Evolutionary conservation across 2,797 vertebrate species (phyloP).

Genomic region (Eidolon dupreanum): DNA sequence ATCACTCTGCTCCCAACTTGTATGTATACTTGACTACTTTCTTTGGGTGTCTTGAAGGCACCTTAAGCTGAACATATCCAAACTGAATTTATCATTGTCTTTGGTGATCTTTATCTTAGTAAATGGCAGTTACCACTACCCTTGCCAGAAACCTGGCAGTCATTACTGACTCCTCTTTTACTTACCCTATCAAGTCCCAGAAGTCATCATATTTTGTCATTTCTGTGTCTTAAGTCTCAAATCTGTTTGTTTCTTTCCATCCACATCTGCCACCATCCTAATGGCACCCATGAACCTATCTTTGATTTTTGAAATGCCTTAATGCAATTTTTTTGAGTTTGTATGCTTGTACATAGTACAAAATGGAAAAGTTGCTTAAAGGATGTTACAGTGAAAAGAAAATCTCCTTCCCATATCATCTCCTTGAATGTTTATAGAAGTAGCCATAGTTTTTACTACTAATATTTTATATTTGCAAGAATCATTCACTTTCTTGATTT

Average conservation of each 20-base stretch:
- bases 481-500: slow-evolving; percentile 38
- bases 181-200: neutral
- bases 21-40: neutral
- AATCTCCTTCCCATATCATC: neutral
- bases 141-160: slow-evolving; percentile 7
- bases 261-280: neutral
- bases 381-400: slow-evolving; percentile 18
- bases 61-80: neutral
- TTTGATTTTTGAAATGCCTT: slow-evolving; percentile 52
- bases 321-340: neutral
- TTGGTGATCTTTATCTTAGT: slow-evolving; percentile 4
- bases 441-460: slow-evolving; percentile 23
- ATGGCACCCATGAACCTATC: neutral
- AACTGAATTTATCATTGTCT: slow-evolving; percentile 47
- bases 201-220: neutral
- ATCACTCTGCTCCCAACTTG: neutral
- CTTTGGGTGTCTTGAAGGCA: neutral
- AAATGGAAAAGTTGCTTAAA: slow-evolving; percentile 40
- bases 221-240: slow-evolving; percentile 5
- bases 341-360: neutral
- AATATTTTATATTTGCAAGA: neutral
- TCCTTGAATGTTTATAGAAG: neutral
- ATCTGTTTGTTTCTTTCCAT: neutral
- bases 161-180: neutral
- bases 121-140: neutral